phyloP scores from a whole-genome alignment of 2,113 vertebrate genomes.

The Xiphias gladius region DNA sequence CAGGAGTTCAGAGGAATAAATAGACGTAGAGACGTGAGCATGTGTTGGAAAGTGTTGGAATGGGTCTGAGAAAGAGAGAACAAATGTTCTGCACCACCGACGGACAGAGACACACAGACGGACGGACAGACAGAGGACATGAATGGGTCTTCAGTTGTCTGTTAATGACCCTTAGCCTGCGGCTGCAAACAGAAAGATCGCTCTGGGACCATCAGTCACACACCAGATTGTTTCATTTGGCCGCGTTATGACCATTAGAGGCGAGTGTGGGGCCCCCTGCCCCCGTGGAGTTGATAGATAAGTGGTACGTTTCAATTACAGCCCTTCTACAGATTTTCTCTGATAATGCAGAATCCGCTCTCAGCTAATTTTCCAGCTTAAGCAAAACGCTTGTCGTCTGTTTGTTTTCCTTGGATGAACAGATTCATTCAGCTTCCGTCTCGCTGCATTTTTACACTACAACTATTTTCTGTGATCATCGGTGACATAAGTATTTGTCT shows the following conservation, averaged over 20 bases:
- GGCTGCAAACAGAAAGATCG: slow-evolving; percentile 12
- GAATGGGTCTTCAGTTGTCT: slow-evolving; percentile 42
- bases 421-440: not conserved
- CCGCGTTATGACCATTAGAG: not conserved
- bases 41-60: not conserved
- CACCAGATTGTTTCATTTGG: slow-evolving; percentile 8
- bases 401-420: not conserved
- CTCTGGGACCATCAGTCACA: slow-evolving; percentile 23
- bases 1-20: not conserved
- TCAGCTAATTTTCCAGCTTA: too few relatives aligned
- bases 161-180: slow-evolving; percentile 39
- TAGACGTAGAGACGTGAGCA: not conserved
- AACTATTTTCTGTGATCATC: not conserved
- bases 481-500: not conserved
- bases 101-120: not conserved
- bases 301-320: not conserved
- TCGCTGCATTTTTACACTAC: not conserved
- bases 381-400: not conserved
- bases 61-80: not conserved
- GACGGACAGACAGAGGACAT: not conserved
- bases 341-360: not conserved
- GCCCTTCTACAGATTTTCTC: not conserved
- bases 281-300: not conserved
- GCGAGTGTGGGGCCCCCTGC: not conserved
- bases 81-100: slow-evolving; percentile 1